phyloP scores from a whole-genome alignment of 2,888 invertebrate species.

The Drosophila austrosaltans region DNA sequence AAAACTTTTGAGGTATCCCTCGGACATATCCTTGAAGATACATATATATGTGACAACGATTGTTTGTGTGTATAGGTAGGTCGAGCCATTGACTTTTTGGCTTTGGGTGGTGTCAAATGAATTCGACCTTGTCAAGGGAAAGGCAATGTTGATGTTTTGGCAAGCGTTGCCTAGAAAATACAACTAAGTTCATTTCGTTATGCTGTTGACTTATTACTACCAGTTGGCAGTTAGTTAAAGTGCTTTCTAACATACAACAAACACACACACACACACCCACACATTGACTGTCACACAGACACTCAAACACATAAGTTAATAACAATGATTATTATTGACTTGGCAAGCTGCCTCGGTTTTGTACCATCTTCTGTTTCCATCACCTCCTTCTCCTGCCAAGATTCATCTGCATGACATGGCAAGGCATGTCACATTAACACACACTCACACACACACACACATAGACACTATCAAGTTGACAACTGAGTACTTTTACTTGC shows the following conservation, averaged over 20 bases:
- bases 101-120: conserved; percentile 29
- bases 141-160: conserved; percentile 41
- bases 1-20: background rate
- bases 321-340: conserved; percentile 73
- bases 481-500: conserved; percentile 39
- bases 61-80: conserved; percentile 1
- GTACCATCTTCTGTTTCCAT: background rate
- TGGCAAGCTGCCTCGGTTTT: conserved; percentile 34
- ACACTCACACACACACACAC: conserved; percentile 9
- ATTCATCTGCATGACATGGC: conserved; percentile 36
- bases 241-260: conserved; percentile 32
- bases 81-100: conserved; percentile 28
- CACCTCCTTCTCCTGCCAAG: conserved; percentile 9
- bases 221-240: conserved; percentile 55
- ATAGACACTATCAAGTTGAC: conserved; percentile 50
- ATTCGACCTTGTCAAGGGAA: conserved; percentile 47
- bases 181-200: conserved; percentile 38
- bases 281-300: conserved; percentile 8
- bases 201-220: conserved; percentile 42
- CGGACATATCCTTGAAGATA: background rate
- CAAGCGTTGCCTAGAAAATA: conserved; percentile 31
- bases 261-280: conserved; percentile 15
- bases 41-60: background rate
- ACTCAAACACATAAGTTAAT: conserved; percentile 60
- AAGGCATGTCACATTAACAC: conserved; percentile 45